Base-by-base conservation (phyloP, 2,797 vertebrate species). In the Rhabdomys pumilio region DNA sequence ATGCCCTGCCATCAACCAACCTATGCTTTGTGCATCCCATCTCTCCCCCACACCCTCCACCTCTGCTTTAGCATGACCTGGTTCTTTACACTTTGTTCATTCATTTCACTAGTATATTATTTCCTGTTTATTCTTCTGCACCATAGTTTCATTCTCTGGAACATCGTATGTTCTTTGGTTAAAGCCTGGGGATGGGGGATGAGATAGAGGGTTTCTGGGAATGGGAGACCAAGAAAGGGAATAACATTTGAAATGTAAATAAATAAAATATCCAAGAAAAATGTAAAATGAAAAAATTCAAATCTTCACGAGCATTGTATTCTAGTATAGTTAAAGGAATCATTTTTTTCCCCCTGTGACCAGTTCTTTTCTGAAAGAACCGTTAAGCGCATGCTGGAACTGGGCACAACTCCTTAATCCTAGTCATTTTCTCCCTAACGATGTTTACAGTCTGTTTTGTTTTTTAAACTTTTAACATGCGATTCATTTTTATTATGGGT, bases 231-330 rank as follows among this genome's bases (percentile, higher is more conserved):
- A 10, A 11, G 50, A 50, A 50, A 50, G 50, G 50, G 50, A 50
- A 50, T 50, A 50, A 50, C 50, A 50, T 50, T 50, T 50, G 47
- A 50, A 50, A 50, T 50, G 50, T 50, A 50, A 50, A 50, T 50
- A 50, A 50, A 50, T 50, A 50, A 50, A 50, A 50, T 50, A 50
- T 50, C 50, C 50, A 50, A 50, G 11, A 50, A 50, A 50, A 50
- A 11, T 50, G 50, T 50, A 50, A 50, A 50, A 50, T 11, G 10
- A 50, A 50, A 50, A 50, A 47, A 47, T 5, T 90, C 55, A 90
- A 76, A 22, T 94, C 34, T 87, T 91, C 79, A 82, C 31, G 20
- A 22, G 94, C n/a, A 10, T 57, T 93, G 84, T 92, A 57, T 59
- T 91, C 38, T 53, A 63, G 59, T 81, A 85, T 20, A 29, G 73